phyloP scores from a whole-genome alignment of 1,140 invertebrate species.

The Anagrus nilaparvatae region DNA sequence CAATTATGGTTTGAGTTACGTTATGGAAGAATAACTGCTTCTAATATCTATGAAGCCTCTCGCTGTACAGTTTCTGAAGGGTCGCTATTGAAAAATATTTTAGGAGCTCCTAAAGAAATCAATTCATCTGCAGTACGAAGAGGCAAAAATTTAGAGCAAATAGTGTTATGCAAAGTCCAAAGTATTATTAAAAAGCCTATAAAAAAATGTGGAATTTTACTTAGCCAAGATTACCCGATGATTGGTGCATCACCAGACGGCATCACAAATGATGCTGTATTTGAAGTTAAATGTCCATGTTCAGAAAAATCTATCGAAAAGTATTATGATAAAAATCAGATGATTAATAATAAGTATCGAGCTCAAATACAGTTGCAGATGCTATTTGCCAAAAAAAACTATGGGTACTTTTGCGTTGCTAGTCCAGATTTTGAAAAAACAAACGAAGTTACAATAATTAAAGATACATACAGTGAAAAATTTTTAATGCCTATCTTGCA shows the following conservation, averaged over 20 bases:
- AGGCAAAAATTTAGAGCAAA: slow-evolving; percentile 17
- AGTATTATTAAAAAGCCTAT: slow-evolving; percentile 8
- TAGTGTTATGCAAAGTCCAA: slow-evolving; percentile 7
- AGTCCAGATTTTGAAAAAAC: slow-evolving; percentile 22
- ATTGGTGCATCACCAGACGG: slow-evolving; percentile 39
- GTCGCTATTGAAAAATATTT: slow-evolving; percentile 18
- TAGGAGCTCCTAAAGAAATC: slow-evolving; percentile 22
- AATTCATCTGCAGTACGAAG: slow-evolving; percentile 20
- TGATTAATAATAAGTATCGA: slow-evolving; percentile 34
- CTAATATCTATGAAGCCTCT: slow-evolving; percentile 25
- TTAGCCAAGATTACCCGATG: slow-evolving; percentile 17
- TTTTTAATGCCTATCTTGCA: slow-evolving; percentile 9
- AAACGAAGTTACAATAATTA: neutral
- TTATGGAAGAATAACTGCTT: slow-evolving; percentile 26
- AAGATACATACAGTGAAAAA: neutral
- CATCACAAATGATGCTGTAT: slow-evolving; percentile 34
- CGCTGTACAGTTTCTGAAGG: slow-evolving; percentile 21
- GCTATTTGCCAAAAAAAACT: slow-evolving; percentile 32
- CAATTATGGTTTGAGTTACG: slow-evolving; percentile 25
- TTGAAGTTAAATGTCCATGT: slow-evolving; percentile 41
- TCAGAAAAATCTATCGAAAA: slow-evolving; percentile 33
- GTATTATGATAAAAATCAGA: slow-evolving; percentile 28
- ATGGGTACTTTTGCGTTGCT: slow-evolving; percentile 27
- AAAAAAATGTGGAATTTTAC: slow-evolving; percentile 15
- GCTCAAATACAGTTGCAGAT: slow-evolving; percentile 43